phyloP scores from a whole-genome alignment of 2,113 vertebrate genomes.

The Morone saxatilis region DNA sequence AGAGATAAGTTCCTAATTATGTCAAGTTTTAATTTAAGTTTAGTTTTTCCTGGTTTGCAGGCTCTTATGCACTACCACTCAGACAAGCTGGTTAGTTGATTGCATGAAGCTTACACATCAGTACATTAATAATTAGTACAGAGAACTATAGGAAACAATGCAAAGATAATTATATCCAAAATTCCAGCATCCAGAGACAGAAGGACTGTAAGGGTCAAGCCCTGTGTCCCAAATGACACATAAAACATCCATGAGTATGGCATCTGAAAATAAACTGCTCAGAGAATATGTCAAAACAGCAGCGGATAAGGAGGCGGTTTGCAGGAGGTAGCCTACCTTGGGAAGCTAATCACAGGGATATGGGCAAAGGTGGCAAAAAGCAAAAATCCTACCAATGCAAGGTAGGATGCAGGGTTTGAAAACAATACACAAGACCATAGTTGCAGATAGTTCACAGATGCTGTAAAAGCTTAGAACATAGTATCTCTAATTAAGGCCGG shows the following conservation, averaged over 20 bases:
- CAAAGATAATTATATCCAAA: neutral
- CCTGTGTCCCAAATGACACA: constrained; percentile 26
- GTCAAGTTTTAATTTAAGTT: neutral
- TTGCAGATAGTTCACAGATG: neutral
- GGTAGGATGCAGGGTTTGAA: neutral
- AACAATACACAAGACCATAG: neutral
- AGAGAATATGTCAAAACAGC: constrained; percentile 22
- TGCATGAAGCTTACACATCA: neutral
- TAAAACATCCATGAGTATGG: constrained; percentile 13
- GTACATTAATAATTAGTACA: neutral
- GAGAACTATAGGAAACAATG: neutral
- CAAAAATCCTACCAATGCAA: no score
- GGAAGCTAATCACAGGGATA: neutral
- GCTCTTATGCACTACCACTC: no score
- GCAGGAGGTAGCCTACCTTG: neutral
- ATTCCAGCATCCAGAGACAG: neutral
- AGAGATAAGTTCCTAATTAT: neutral
- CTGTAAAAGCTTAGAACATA: neutral
- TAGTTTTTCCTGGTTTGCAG: neutral
- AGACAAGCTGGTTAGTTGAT: neutral
- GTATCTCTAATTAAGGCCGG: no score
- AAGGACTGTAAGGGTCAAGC: neutral
- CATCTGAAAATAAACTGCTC: constrained; percentile 31
- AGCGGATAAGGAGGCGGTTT: neutral
- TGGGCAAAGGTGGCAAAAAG: neutral